phyloP scores from a whole-genome alignment of 2,113 vertebrate genomes.

The Podarcis muralis region DNA sequence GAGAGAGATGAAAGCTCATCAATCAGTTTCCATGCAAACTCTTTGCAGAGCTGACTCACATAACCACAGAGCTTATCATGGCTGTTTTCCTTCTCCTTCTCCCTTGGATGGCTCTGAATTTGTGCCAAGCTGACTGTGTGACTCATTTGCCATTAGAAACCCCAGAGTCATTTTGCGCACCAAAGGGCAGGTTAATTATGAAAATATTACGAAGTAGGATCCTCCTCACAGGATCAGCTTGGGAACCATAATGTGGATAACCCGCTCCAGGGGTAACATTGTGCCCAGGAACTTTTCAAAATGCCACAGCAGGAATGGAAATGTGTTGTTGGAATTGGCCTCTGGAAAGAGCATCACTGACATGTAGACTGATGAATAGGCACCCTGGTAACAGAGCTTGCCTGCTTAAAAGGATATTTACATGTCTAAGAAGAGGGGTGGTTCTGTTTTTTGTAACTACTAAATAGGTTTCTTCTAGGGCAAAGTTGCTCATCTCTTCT shows the following conservation, averaged over 20 bases:
- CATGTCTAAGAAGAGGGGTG: neutral
- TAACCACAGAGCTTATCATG: neutral
- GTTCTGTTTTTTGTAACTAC: no score
- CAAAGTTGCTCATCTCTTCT: neutral
- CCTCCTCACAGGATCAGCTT: neutral
- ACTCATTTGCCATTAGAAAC: constrained; percentile 10
- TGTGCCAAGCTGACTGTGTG: neutral
- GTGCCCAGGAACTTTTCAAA: neutral
- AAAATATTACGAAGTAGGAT: neutral
- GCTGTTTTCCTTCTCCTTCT: neutral
- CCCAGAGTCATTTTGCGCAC: neutral
- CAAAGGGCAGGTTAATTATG: neutral
- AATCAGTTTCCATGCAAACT: neutral
- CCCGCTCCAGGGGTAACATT: neutral
- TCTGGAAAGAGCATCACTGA: neutral
- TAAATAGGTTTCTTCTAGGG: neutral
- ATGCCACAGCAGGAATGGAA: neutral
- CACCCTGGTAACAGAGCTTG: neutral
- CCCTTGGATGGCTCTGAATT: neutral
- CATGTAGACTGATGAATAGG: neutral
- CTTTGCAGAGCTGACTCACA: neutral
- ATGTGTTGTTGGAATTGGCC: neutral
- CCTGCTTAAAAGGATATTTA: neutral
- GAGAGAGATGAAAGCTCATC: neutral
- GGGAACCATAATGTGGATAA: neutral